Evolutionary conservation across 2,888 invertebrate species (phyloP), one percentile per base, ranked within the genome.

Genomic region (Pseudeuparius sepicola): DNA sequence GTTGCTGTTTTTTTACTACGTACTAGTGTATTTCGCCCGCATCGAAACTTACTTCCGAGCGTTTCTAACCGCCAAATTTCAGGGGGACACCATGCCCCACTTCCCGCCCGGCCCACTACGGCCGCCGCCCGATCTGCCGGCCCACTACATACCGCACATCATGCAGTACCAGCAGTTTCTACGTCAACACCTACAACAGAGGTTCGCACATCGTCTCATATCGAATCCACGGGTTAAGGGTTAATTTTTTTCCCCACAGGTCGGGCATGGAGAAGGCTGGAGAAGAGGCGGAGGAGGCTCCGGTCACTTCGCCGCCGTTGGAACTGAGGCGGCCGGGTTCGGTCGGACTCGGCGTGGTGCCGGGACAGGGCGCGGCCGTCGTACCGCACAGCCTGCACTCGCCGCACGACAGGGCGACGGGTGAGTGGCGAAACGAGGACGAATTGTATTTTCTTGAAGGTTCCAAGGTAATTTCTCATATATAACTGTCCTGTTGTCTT

Each of bases 351-450:
- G 55, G 53, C 23, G 46, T 57, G 24, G 52, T 56, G 14, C n/a
- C n/a, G n/a, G 66, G 66, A 24, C 66, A 77, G 46, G 65, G 65
- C 49, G 73, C 70, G 26, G 66, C 70, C 71, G n/a, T n/a, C 46
- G 80, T 74, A 51, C 80, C 75, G 43, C 79, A 70, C 39, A 74
- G 75, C 46, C 66, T 76, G 48, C 78, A 78, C 59, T 78, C 78
- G 53, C 78, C 78, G 24, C 72, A 74, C 47, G 77, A 82, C 59
- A 67, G 82, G 50, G 66, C 75, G 43, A 71, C 75, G 47, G 73
- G 76, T 69, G 61, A 51, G 36, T 26, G 10, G 5, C 12, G 9
- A 11, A 29, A n/a, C n/a, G n/a, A n/a, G n/a, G n/a, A n/a, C n/a
- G n/a, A n/a, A n/a, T n/a, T n/a, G n/a, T n/a, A n/a, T n/a, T n/a